These are phyloP conservation scores for Lepidostoma basale DNA, from an alignment of 1,140 invertebrate genomes.

Conservation along the genomic window DNA sequence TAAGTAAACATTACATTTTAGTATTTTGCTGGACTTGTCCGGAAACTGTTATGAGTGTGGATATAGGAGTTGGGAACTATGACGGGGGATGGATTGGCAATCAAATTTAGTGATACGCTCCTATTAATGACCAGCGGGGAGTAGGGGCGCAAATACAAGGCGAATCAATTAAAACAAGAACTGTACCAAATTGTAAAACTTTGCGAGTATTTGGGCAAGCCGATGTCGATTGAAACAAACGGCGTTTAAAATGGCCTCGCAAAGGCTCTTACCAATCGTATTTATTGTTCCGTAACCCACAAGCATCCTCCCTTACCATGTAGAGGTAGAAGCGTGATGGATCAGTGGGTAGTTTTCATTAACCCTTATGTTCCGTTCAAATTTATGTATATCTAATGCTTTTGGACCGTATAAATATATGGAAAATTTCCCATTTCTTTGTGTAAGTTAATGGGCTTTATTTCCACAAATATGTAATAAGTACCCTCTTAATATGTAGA, in stretches of 20 bases:
- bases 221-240: constrained; percentile 11
- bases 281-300: not conserved
- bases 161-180: constrained; percentile 5
- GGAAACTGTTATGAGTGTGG: no score
- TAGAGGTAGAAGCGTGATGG: not conserved
- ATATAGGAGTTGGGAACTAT: no score
- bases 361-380: no score
- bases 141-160: not conserved
- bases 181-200: constrained; percentile 10
- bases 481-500: no score
- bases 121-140: not conserved
- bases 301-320: constrained; percentile 1
- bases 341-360: constrained; percentile 4
- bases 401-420: no score
- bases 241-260: not conserved
- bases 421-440: no score
- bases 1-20: no score
- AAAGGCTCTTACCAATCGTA: constrained; percentile 3
- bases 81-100: no score
- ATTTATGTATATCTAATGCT: no score
- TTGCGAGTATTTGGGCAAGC: not conserved
- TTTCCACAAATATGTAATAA: no score
- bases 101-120: not conserved
- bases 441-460: no score
- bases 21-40: no score